A percentile compares a stretch with the other conserved stretches of the same genome.
phyloP scores from a whole-genome alignment of 2,797 vertebrate species.

The Notolabrus celidotus region DNA sequence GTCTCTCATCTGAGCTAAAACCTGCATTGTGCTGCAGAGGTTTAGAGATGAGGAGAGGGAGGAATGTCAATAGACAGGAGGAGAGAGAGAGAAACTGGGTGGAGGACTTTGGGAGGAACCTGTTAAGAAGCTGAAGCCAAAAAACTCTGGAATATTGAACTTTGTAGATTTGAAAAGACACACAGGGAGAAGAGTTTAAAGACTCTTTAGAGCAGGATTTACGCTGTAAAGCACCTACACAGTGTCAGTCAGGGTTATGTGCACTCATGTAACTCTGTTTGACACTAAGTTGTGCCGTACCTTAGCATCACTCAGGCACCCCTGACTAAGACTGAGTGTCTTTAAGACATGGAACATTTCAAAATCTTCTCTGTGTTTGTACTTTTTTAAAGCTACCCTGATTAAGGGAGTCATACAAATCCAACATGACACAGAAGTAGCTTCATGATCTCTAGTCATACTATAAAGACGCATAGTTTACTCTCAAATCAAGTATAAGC shows the following conservation, averaged over 20 bases:
- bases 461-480: constrained; percentile 14
- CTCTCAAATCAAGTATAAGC: not conserved
- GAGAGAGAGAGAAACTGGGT: constrained; percentile 15
- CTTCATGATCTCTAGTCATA: constrained; percentile 6
- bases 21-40: constrained; percentile 58
- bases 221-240: constrained; percentile 13
- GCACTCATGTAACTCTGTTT: constrained; percentile 15
- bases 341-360: constrained; percentile 35
- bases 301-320: constrained; percentile 28
- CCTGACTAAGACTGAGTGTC: constrained; percentile 32
- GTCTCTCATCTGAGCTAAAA: constrained; percentile 72
- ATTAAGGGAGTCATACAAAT: constrained; percentile 49
- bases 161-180: constrained; percentile 17
- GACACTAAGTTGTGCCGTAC: constrained; percentile 33
- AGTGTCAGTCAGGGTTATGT: constrained; percentile 38
- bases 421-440: constrained; percentile 40
- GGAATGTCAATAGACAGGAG: constrained; percentile 60
- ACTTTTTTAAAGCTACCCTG: constrained; percentile 27
- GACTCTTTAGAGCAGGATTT: constrained; percentile 49
- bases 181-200: constrained; percentile 27
- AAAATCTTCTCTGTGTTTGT: constrained; percentile 31
- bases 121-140: constrained; percentile 53
- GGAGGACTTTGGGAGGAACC: constrained; percentile 43
- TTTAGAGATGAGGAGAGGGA: constrained; percentile 61
- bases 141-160: constrained; percentile 47